Base-by-base conservation (phyloP, 2,888 invertebrate species). In the Macrosoma leucophasiata region DNA sequence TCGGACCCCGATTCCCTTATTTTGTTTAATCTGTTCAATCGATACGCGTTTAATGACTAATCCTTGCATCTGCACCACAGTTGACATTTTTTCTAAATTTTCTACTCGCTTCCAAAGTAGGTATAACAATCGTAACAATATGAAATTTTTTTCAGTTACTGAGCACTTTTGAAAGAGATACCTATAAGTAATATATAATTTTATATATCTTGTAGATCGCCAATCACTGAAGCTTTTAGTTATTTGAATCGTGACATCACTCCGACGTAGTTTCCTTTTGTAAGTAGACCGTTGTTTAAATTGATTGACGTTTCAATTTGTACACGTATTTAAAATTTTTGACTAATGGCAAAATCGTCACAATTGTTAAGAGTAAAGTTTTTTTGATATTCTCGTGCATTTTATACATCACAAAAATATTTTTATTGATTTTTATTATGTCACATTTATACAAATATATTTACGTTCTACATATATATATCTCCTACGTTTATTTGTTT, bases 341-440 rank as follows among this genome's bases (percentile, higher is more conserved):
- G 69, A 79, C 78, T 81, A 75, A 74, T 81, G 82, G 82, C 82
- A 82, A 82, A 77, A 72, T 74, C 75, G 66, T 65, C 73, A 76
- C 82, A 82, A 82, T 82, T 82, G 81, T 82, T 82, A 82, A 81
- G 79, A 75, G 66, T 67, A 55, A 61, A 62, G 52, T 54, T 48
- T 51, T 57, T 51, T 55, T 52, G 48, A 47, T 48, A 53, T 56
- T 55, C 56, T 58, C 57, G 52, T 65, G 60, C 60, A 62, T 71
- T 56, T 46, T 58, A 41, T 58, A 41, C 44, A 51, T 62, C 63
- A 69, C 67, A 50, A 48, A 57, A 50, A 53, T 52, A 53, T 62
- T 47, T 62, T 55, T 17, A 17, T 7, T 7, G 4, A 17, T 24
- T 32, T 13, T 29, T 17, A 17, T 59, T 42, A 39, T 48, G 48